These are phyloP conservation scores for Dicentrarchus labrax DNA, from an alignment of 2,113 vertebrate genomes.

Conservation along the genomic window DNA sequence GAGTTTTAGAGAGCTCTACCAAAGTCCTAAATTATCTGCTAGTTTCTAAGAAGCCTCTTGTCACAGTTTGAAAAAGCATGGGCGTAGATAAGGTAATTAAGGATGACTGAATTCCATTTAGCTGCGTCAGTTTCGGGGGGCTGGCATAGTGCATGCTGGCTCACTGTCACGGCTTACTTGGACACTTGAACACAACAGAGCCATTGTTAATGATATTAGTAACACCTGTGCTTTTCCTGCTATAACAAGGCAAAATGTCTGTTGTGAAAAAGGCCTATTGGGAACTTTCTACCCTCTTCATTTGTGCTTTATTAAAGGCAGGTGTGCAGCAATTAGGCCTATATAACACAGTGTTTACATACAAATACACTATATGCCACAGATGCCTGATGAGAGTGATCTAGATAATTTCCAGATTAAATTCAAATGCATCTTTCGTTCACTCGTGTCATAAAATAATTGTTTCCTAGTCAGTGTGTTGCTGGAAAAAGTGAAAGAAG, in stretches of 20 bases:
- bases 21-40: neutral
- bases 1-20: neutral
- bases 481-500: neutral
- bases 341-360: neutral
- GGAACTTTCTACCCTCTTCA: neutral
- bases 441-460: no score
- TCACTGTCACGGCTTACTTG: neutral
- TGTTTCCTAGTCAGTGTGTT: neutral
- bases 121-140: neutral
- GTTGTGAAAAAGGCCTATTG: neutral
- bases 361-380: neutral
- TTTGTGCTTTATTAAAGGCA: slow-evolving; percentile 1
- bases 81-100: neutral
- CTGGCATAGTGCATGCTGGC: neutral
- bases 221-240: neutral
- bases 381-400: neutral
- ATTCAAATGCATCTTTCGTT: no score
- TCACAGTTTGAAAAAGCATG: neutral
- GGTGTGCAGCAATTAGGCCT: neutral
- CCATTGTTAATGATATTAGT: neutral
- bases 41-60: neutral
- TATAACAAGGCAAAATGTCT: neutral
- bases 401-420: no score
- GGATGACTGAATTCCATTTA: neutral
- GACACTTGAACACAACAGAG: neutral